Evolutionary conservation across 2,888 invertebrate species (phyloP), one percentile per base, ranked within the genome.

Genomic region (Perizoma flavofasciatum): DNA sequence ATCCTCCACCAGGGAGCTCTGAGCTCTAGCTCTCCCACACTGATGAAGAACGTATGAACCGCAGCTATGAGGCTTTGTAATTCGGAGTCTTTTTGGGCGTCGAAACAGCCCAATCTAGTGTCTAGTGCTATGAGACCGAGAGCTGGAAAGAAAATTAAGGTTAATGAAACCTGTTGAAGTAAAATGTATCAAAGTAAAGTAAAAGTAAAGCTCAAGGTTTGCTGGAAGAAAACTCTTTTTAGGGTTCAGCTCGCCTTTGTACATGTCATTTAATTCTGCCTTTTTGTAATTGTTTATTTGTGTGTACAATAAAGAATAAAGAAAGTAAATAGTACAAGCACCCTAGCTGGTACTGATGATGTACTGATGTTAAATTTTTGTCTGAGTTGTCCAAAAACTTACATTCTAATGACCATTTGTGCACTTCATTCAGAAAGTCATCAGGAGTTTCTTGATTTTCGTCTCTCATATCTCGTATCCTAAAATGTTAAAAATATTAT

Each of bases 371-470:
- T 22, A 22, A 22, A 22, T 22, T 22, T 22, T 22, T 2, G 22
- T 1, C 22, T 22, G 22, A 22, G 1, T 22, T 22, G 22, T 22
- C 22, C 22, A 22, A 22, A 22, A 48, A 92, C 94, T 94, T 85
- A 95, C 96, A 96, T 90, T 96, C 96, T 48, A 96, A 84, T 4
- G 96, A 95, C 96, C 96, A 96, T 79, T 96, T 95, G 75, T 95
- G 95, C 35, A 96, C 92, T 85, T 96, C 95, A 66, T 95, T 95
- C 49, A 95, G 80, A 73, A 96, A 95, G 78, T 96, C 93, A 0
- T 86, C 86, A 0, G 95, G 94, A 61, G 95, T 93, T 84, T 95
- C 95, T 4, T 83, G 79, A 35, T 92, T 81, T 45, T 81, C 74
- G 67, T 95, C 88, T 74, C 93, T 91, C 71, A 94, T 88, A 64